Evolutionary conservation across 2,797 vertebrate species (phyloP).

Genomic region (Eidolon dupreanum): DNA sequence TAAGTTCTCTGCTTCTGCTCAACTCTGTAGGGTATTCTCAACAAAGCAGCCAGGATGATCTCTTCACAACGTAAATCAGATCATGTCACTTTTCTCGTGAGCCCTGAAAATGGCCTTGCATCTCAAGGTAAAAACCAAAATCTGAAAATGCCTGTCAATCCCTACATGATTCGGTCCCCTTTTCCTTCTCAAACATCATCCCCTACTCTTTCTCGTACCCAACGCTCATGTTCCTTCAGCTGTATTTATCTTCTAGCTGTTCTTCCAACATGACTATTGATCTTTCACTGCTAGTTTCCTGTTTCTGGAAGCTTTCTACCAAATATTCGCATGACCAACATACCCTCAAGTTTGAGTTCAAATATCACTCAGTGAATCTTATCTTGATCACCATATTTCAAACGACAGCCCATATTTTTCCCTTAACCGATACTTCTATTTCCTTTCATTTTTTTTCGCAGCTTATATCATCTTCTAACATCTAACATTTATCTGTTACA

Average conservation of each 20-base stretch:
- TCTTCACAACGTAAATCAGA: not conserved
- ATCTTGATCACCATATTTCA: not conserved
- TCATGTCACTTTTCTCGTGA: not conserved
- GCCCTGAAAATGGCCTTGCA: not conserved
- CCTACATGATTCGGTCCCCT: rapidly evolving
- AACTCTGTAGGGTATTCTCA: not conserved
- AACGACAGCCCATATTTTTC: not conserved
- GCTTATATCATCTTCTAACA: not conserved
- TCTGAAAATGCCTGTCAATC: not conserved
- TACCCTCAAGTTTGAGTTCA: not conserved
- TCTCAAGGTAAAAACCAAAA: not conserved
- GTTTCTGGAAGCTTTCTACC: not conserved
- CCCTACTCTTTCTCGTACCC: not conserved
- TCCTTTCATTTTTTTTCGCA: not conserved
- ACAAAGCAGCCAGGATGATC: too few relatives aligned
- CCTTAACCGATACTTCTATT: not conserved
- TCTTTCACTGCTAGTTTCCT: not conserved
- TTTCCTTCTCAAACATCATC: not conserved
- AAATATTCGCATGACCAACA: not conserved
- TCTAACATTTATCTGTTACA: not conserved
- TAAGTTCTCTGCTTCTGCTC: not conserved
- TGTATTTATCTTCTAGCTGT: not conserved
- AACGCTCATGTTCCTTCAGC: not conserved
- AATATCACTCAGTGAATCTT: not conserved
- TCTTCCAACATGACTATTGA: not conserved